Evolutionary conservation across 2,888 invertebrate genomes (phyloP), one percentile per base, ranked within the genome.

Genomic region (Rhagophthalmus giganteus): DNA sequence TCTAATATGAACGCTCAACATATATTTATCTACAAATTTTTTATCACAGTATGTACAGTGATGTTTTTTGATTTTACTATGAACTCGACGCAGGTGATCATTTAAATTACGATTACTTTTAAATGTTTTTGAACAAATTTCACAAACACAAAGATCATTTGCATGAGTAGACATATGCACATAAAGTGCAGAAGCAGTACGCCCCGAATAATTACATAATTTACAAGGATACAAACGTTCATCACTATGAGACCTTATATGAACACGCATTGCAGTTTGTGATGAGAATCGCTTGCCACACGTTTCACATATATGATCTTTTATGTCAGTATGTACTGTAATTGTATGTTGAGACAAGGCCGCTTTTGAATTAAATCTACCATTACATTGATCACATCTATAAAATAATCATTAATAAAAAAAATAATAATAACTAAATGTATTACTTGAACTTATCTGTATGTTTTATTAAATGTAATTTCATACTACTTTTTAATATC

Each of bases 121-220:
- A 41, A 67, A 70, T 1, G 60, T 60, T 54, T 69, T 69, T 1
- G 67, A 64, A 46, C 70, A 70, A 15, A 67, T 49, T 52, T 69
- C 66, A 45, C 70, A 70, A n/a, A 66, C 60, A 28, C 64, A 63
- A 3, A 60, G 32, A 20, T 67, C 65, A 16, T 64, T 60, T 1
- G 65, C 63, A 51, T 70, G 70, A 2, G 64, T 68, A 0, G 67
- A 60, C 65, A 65, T 69, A 48, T 70, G 70, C 2, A 65, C 59
- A 35, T 70, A 69, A 8, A 70, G 44, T 5, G 69, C 67, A 0
- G 69, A 68, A n/a, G 70, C 65, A 4, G 70, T 70, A 11, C 67
- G 55, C 5, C 68, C 70, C 2, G 65, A 61, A 24, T 69, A 70
- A 35, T 59, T 37, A 47, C 70, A 70, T 3, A 64, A 25, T 54